Conservation (phyloP, 2,113 vertebrate genomes). For the Pao palembangensis region DNA sequence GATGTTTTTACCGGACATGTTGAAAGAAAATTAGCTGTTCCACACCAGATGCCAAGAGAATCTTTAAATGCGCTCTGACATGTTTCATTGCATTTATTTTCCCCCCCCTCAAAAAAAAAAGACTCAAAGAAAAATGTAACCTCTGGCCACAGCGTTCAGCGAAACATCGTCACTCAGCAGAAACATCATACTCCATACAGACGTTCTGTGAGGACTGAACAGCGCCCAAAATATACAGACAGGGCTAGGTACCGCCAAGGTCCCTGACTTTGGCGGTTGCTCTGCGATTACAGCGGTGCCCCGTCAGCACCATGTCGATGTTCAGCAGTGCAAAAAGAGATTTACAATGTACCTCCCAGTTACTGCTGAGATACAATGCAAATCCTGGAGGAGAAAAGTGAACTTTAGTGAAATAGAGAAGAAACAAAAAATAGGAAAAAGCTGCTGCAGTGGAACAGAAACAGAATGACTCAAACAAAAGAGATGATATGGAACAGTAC, state of each 20-base stretch:
- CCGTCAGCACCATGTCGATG: slow-evolving; percentile 11
- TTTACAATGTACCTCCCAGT: not conserved
- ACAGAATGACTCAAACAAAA: slow-evolving; percentile 21
- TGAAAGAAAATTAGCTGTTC: too few relatives aligned
- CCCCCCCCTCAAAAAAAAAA: not conserved
- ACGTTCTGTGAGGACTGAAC: slow-evolving; percentile 4
- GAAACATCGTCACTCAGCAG: slow-evolving; percentile 9
- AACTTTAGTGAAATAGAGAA: slow-evolving; percentile 11
- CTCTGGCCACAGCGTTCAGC: not conserved
- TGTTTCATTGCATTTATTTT: not conserved
- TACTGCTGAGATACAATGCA: slow-evolving; percentile 1
- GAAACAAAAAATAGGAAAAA: slow-evolving; percentile 20
- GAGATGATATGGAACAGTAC: slow-evolving; percentile 5
- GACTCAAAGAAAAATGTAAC: not conserved
- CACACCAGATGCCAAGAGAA: too few relatives aligned
- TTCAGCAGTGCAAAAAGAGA: not conserved
- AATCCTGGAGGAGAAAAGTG: slow-evolving; percentile 2
- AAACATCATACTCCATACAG: slow-evolving; percentile 4
- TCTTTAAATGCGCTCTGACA: not conserved
- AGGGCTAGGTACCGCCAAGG: slow-evolving; percentile 14
- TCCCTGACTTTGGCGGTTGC: not conserved
- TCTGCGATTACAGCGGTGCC: not conserved
- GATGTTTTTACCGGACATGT: too few relatives aligned
- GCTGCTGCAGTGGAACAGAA: slow-evolving; percentile 23
- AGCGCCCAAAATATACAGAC: slow-evolving; percentile 1